Evolutionary conservation across 2,888 invertebrate species (phyloP).

Genomic region (Aricia artaxerxes): DNA sequence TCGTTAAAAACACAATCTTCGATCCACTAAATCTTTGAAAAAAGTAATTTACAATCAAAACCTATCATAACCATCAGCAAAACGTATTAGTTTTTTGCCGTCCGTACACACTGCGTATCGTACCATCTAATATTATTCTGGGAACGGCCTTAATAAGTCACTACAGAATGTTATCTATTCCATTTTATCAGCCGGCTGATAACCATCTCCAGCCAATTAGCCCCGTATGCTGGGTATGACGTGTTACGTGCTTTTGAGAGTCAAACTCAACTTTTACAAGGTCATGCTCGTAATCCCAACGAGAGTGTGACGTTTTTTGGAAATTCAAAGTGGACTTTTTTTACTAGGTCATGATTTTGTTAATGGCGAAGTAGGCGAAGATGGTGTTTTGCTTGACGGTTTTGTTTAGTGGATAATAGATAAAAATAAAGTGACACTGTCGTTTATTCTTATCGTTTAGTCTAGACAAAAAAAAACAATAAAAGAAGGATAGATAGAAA

Average conservation of each 20-base stretch:
- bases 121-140: conserved; percentile 81
- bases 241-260: conserved; percentile 37
- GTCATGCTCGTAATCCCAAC: not conserved
- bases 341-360: not conserved
- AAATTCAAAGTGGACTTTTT: not conserved
- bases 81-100: conserved; percentile 50
- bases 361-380: too few relatives aligned
- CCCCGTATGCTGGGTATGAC: conserved; percentile 78
- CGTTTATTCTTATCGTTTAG: too few relatives aligned
- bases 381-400: too few relatives aligned
- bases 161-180: conserved; percentile 81
- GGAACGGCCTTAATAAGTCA: conserved; percentile 82
- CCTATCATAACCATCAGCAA: conserved; percentile 19
- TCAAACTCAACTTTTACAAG: conserved; percentile 6
- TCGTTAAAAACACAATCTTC: not conserved
- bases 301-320: not conserved
- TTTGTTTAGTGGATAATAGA: not conserved
- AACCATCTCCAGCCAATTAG: conserved; percentile 80
- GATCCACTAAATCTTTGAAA: conserved; percentile 12
- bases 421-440: too few relatives aligned
- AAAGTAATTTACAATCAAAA: conserved; percentile 25
- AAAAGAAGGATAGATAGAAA: too few relatives aligned
- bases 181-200: conserved; percentile 77
- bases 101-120: conserved; percentile 70
- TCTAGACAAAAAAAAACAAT: too few relatives aligned